phyloP scores from a whole-genome alignment of 1,140 invertebrate species.

The Apis florea region DNA sequence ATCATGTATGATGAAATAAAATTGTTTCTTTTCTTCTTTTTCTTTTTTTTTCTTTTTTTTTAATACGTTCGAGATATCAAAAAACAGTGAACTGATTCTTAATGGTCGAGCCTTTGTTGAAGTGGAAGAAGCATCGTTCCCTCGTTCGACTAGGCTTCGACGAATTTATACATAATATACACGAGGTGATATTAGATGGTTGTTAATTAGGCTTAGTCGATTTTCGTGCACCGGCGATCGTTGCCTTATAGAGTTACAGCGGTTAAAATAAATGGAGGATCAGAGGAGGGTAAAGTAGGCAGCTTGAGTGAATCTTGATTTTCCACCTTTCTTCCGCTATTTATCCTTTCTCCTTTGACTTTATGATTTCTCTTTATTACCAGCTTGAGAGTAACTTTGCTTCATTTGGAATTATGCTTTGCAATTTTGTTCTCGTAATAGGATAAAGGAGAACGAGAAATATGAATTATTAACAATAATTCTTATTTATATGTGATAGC shows the following conservation, averaged over 20 bases:
- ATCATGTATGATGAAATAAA: too few relatives aligned
- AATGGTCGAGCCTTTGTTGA: neutral
- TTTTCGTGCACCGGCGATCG: conserved; percentile 59
- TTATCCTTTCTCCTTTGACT: neutral
- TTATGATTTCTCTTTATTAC: neutral
- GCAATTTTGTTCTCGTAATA: neutral
- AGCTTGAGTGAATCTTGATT: neutral
- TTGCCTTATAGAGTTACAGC: conserved; percentile 54
- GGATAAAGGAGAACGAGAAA: too few relatives aligned
- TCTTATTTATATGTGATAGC: too few relatives aligned
- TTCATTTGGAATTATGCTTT: neutral
- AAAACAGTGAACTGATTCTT: too few relatives aligned
- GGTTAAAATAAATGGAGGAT: conserved; percentile 69
- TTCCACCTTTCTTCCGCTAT: neutral
- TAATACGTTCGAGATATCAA: too few relatives aligned
- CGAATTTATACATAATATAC: conserved; percentile 72
- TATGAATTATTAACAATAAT: too few relatives aligned
- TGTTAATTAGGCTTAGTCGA: conserved; percentile 76
- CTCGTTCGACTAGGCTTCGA: conserved; percentile 68
- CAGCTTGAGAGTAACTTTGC: neutral
- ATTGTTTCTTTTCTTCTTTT: too few relatives aligned
- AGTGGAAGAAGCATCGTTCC: conserved; percentile 48
- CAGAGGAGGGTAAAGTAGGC: conserved; percentile 21
- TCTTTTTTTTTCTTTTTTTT: too few relatives aligned
- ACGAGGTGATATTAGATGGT: conserved; percentile 66